A percentile compares a stretch with the other conserved stretches of the same genome.
Conservation (phyloP, 2,888 invertebrate species). For the Imbricaverruca yamaguchii region DNA sequence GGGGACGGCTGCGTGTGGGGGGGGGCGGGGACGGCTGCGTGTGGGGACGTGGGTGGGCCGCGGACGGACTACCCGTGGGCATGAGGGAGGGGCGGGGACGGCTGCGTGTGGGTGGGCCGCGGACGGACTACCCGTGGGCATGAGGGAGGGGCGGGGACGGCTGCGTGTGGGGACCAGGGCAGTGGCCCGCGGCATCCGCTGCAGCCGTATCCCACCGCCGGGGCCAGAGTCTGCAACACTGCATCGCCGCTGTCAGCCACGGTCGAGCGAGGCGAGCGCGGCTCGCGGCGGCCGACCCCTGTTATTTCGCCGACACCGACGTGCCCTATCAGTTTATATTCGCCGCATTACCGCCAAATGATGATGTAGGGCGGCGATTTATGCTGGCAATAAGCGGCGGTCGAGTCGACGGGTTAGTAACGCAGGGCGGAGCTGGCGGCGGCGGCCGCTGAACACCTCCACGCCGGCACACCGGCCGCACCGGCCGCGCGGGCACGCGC, state of each 20-base stretch:
- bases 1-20: too few species aligned
- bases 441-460: neutral
- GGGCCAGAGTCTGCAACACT: neutral
- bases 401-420: neutral
- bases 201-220: neutral
- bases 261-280: too few species aligned
- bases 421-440: neutral
- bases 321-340: slow-evolving; percentile 12
- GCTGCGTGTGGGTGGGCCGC: too few species aligned
- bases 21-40: too few species aligned
- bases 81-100: too few species aligned
- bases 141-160: neutral
- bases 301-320: neutral
- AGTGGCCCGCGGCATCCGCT: too few species aligned
- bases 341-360: slow-evolving; percentile 3
- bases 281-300: neutral
- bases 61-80: too few species aligned
- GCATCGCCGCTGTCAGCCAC: neutral
- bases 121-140: neutral
- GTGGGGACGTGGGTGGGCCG: too few species aligned
- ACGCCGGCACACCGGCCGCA: too few species aligned
- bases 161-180: too few species aligned
- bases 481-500: neutral
- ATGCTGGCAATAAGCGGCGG: neutral
- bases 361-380: neutral